A percentile compares a stretch with the other conserved stretches of the same genome.
phyloP scores from a whole-genome alignment of 2,797 vertebrate genomes.

The Podargus strigoides region DNA sequence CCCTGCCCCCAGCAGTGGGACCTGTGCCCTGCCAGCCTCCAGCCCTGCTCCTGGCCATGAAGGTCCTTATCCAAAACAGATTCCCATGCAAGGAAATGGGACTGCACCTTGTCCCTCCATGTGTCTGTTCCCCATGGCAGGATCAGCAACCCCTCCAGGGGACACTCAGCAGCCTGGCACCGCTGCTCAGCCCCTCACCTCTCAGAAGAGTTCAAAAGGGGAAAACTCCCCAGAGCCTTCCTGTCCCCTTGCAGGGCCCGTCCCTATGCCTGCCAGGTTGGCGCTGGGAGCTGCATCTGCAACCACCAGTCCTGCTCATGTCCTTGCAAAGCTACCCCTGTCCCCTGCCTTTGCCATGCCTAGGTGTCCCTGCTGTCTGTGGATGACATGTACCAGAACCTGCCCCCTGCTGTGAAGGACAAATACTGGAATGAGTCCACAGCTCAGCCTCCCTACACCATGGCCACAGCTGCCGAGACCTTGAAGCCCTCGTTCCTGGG shows the following conservation, averaged over 20 bases:
- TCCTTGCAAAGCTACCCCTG: neutral
- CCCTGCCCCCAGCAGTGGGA: neutral
- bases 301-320: neutral
- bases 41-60: neutral
- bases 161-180: neutral
- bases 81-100: neutral
- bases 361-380: constrained; percentile 89
- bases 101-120: neutral
- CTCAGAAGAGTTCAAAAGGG: neutral
- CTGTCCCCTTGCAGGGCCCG: neutral
- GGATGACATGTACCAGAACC: constrained; percentile 88
- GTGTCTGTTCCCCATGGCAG: neutral
- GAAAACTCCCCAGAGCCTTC: too few relatives aligned
- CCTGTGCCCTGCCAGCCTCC: neutral
- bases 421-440: constrained; percentile 82
- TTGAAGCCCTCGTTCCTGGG: constrained; percentile 82
- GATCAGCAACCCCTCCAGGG: neutral
- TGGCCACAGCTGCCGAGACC: constrained; percentile 74
- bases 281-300: neutral
- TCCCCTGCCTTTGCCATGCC: neutral
- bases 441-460: constrained; percentile 78
- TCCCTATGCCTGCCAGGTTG: neutral
- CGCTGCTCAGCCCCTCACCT: neutral
- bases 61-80: neutral
- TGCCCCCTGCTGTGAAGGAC: constrained; percentile 80